Evolutionary conservation across 1,140 invertebrate species (phyloP), one percentile per base, ranked within the genome.

Genomic region (Bilobella aurantiaca): DNA sequence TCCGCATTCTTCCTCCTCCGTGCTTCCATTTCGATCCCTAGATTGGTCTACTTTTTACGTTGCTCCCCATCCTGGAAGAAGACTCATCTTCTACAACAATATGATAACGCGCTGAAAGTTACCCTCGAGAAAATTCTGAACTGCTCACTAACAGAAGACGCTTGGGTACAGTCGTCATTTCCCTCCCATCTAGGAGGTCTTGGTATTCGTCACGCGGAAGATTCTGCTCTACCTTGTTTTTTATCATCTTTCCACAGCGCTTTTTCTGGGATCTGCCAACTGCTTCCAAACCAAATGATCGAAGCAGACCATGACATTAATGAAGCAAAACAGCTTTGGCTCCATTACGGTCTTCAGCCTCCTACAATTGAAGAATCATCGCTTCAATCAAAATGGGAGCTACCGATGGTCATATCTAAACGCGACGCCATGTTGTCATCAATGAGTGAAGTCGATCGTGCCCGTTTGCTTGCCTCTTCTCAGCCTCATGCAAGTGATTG

Each of bases 1-100:
- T 5, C 42, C 5, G 62, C 62, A 14, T 59, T 63, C 31, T 63
- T 56, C 46, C 62, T 63, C 12, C 60, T 62, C 16, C 60, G 60
- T 8, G 32, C 32, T 14, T 62, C 60, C 3, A 49, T 62, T 3
- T 62, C 58, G 18, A 8, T 59, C 32, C 60, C 60, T 8, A 3
- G 60, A 47, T 34, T 62, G 14, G 49, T 58, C n/a, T 62, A 62
- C 28, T 62, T 62, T 47, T 27, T 62, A 5, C 60, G 60, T 5
- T 59, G 60, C 25, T 8, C 60, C 3, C 60, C 60, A 58, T 12
- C 37, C 32, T 62, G 5, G 5, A 58, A 3, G 12, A 49, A 29
- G 3, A 2, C n/a, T 8, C 25, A 29, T 5, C 49, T 3, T 8
- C 47, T 63, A 5, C 5, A 57, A n/a, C 5, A 3, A 18, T 62